Conservation (phyloP, 2,797 vertebrate genomes). For the Sus cebifrons region DNA sequence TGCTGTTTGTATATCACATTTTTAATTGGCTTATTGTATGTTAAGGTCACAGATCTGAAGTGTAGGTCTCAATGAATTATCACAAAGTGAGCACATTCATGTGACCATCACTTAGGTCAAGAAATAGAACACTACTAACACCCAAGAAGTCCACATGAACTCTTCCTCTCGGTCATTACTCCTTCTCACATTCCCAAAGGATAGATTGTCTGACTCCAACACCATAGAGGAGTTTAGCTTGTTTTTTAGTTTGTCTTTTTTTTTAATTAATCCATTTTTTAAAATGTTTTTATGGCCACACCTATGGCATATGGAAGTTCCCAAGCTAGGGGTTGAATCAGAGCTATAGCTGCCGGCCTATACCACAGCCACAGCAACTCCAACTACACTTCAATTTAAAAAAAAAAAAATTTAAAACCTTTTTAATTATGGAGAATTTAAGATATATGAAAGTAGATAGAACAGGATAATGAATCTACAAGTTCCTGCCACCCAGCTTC, state of each 20-base stretch:
- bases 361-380: too few relatives aligned
- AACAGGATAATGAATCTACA: too few relatives aligned
- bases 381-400: too few relatives aligned
- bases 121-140: not conserved
- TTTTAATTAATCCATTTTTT: not conserved
- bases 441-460: too few relatives aligned
- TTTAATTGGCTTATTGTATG: constrained; percentile 21
- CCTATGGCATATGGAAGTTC: too few relatives aligned
- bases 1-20: constrained; percentile 57
- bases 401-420: too few relatives aligned
- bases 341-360: too few relatives aligned
- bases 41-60: constrained; percentile 11
- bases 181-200: not conserved
- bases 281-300: not conserved
- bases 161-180: not conserved
- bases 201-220: not conserved
- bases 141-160: not conserved
- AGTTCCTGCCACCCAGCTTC: not conserved
- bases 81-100: not conserved
- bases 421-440: too few relatives aligned
- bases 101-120: not conserved
- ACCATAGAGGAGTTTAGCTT: not conserved
- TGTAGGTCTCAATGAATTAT: constrained; percentile 21
- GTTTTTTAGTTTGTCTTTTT: not conserved
- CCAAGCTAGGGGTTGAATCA: too few relatives aligned